Base-by-base conservation (phyloP, 1,140 invertebrate species). In the Drosophila santomea region DNA sequence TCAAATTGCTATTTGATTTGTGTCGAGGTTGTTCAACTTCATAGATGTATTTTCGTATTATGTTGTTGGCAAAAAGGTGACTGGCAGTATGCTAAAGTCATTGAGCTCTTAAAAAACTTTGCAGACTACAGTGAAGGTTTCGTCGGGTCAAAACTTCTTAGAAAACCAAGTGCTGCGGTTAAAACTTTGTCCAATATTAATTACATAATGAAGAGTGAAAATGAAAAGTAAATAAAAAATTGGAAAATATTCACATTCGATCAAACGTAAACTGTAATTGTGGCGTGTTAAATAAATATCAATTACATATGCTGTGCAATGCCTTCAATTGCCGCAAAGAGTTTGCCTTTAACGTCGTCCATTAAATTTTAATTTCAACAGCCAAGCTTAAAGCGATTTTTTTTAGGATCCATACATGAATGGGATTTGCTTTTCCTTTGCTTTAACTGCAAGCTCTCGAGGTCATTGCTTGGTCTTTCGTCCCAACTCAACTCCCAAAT, bases 381-480 rank as follows among this genome's bases (percentile, higher is more conserved):
- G 3, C 0, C 35, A n/a, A 20, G n/a, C 14, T 64, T 25, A 15
- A 25, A 38, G 38, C 23, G 20, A 32, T 20, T 36, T 68, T 36
- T 68, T 66, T 66, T 43, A 54, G 52, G 64, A 54, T 54, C 55
- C 43, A 47, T 15, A 44, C 64, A 41, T 68, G 60, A 68, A 68
- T 68, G n/a, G 60, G 32, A 66, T 47, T 35, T 62, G n/a, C 15
- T 17, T 15, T 25, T 48, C 60, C 64, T 39, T 52, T 50, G 8
- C 44, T 50, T 48, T 28, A 52, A 54, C 59, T 36, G 38, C 38
- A 28, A 28, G 61, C 61, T 66, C 47, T 68, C 47, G 64, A 68
- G 64, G 64, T 68, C 64, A 68, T 68, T 68, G 64, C 64, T 64
- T 68, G 64, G 64, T 64, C 64, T 39, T 17, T 32, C 47, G 41